Percentiles rank a stretch among this genome's conserved stretches.
phyloP scores from a whole-genome alignment of 2,113 vertebrate genomes.

The Mandrillus leucophaeus region DNA sequence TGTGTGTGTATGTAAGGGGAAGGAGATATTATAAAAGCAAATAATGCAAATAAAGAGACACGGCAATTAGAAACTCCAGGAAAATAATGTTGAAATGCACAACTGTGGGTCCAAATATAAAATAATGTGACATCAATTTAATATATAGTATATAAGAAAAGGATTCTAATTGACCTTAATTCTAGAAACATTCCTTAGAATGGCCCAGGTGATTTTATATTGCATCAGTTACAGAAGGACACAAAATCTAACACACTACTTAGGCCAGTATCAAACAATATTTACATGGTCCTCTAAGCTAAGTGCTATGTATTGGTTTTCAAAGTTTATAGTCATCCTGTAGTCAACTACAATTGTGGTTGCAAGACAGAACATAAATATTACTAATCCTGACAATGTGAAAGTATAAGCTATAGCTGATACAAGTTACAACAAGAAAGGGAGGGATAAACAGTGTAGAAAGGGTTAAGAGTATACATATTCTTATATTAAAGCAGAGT shows the following conservation, averaged over 20 bases:
- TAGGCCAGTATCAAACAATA: background rate
- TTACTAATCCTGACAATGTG: background rate
- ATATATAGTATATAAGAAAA: background rate
- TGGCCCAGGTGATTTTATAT: background rate
- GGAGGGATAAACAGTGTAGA: background rate
- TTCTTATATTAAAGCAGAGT: background rate
- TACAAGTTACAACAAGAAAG: background rate
- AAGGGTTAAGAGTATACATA: background rate
- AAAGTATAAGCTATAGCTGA: background rate
- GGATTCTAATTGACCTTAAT: background rate
- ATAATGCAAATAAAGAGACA: slow-evolving; percentile 1
- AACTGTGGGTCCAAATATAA: background rate
- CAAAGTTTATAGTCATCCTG: background rate
- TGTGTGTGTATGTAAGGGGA: background rate
- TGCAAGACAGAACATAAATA: background rate
- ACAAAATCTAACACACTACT: background rate
- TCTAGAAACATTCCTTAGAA: background rate
- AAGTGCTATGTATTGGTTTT: background rate
- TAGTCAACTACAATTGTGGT: background rate
- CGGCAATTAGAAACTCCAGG: background rate
- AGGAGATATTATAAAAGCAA: background rate
- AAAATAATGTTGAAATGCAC: background rate
- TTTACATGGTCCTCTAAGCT: background rate
- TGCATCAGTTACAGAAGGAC: background rate
- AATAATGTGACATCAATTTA: background rate